A percentile compares a stretch with the other conserved stretches of the same genome.
These are phyloP conservation scores for Sycophaga agraensis DNA, from an alignment of 1,140 invertebrate genomes.

Conservation along the genomic window DNA sequence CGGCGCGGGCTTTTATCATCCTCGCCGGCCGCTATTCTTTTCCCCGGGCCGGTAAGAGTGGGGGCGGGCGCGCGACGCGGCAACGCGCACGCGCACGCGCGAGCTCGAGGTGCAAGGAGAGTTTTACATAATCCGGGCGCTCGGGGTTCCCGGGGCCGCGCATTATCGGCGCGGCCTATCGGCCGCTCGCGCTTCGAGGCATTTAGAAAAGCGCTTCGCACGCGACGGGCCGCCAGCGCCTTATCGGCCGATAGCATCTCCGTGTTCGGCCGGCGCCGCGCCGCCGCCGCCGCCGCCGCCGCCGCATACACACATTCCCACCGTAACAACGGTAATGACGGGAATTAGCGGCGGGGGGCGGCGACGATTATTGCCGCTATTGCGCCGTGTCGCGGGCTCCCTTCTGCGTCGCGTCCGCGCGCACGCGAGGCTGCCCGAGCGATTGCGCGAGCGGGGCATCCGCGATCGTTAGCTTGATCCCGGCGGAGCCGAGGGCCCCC, in stretches of 20 bases:
- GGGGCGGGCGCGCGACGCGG: no score
- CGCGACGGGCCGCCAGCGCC: slow-evolving; percentile 12
- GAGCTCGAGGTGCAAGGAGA: slow-evolving; percentile 16
- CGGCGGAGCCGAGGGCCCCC: no score
- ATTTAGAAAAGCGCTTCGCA: slow-evolving; percentile 26
- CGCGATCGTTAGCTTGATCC: no score
- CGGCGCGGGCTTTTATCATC: no score
- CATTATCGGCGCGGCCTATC: slow-evolving; percentile 21
- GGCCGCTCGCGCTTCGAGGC: slow-evolving; percentile 14
- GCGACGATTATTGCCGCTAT: slow-evolving; percentile 8
- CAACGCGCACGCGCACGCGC: no score
- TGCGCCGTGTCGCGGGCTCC: neutral
- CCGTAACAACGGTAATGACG: slow-evolving; percentile 25
- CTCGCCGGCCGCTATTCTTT: no score
- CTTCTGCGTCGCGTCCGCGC: no score
- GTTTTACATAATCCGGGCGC: slow-evolving; percentile 25
- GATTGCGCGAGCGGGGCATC: no score
- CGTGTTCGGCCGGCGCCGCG: neutral
- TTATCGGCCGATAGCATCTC: slow-evolving; percentile 26
- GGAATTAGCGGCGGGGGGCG: slow-evolving; percentile 8
- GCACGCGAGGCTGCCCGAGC: no score
- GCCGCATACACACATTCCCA: neutral
- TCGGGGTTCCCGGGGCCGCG: neutral
- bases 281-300: neutral
- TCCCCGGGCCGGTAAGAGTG: no score